Conservation (phyloP, 1,140 invertebrate species). For the Conus ventricosus region DNA sequence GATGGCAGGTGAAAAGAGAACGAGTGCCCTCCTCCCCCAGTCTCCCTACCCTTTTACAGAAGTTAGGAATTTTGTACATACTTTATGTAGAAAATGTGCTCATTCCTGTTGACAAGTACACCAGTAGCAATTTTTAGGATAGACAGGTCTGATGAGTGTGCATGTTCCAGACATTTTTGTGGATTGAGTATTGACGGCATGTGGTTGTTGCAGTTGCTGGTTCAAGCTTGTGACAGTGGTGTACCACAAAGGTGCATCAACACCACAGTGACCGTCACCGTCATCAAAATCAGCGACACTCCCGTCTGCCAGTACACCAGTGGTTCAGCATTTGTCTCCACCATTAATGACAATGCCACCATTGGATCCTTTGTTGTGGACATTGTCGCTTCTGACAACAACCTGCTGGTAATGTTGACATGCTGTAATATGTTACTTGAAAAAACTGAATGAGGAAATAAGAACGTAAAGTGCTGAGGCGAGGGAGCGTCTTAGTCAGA, state of each 20-base stretch:
- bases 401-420: conserved; percentile 41
- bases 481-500: no score
- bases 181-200: no score
- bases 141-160: no score
- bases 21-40: no score
- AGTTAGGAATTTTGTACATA: no score
- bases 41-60: no score
- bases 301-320: conserved; percentile 83
- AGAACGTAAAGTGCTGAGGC: no score
- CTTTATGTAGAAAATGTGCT: no score
- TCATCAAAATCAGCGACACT: conserved; percentile 85
- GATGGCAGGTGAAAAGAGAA: no score
- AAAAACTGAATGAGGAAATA: not conserved
- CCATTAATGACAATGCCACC: conserved; percentile 46
- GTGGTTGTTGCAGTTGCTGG: conserved; percentile 76
- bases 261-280: conserved; percentile 85
- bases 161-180: no score
- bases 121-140: no score
- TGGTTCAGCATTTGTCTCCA: conserved; percentile 54
- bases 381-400: conserved; percentile 41
- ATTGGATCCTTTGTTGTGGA: conserved; percentile 34
- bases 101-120: no score
- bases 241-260: conserved; percentile 89
- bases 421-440: not conserved
- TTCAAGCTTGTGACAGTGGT: conserved; percentile 91